phyloP scores from a whole-genome alignment of 1,140 invertebrate species.

The Philopotamus ludificatus region DNA sequence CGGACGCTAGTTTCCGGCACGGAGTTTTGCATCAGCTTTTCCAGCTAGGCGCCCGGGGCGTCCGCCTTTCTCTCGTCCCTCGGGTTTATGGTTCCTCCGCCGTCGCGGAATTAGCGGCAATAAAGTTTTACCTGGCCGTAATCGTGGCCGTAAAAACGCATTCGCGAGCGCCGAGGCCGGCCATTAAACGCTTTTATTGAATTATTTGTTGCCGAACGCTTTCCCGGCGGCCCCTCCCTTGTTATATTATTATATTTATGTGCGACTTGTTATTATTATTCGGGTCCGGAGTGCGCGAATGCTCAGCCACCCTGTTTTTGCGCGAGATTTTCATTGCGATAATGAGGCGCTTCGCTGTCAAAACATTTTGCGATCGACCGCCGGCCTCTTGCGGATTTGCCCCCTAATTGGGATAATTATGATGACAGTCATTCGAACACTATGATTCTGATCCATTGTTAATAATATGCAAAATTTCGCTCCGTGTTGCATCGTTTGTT shows the following conservation, averaged over 20 bases:
- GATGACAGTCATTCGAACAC: too few relatives aligned
- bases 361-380: neutral
- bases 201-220: conserved; percentile 30
- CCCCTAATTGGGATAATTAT: too few relatives aligned
- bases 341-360: neutral
- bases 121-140: conserved; percentile 36
- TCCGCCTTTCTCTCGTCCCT: too few relatives aligned
- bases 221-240: neutral
- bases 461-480: too few relatives aligned
- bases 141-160: conserved; percentile 32
- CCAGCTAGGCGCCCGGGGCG: too few relatives aligned
- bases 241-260: conserved; percentile 19
- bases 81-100: conserved; percentile 25
- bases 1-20: too few relatives aligned
- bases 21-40: too few relatives aligned
- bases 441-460: too few relatives aligned
- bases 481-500: too few relatives aligned
- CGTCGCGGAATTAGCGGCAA: conserved; percentile 30
- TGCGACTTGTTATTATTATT: conserved; percentile 4
- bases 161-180: conserved; percentile 3
- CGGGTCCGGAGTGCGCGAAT: too few relatives aligned
- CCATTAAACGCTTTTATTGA: conserved; percentile 33
- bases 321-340: neutral
- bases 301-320: neutral
- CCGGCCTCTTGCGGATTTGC: neutral